Conservation (phyloP, 1,140 invertebrate species). For the Linepithema humile region DNA sequence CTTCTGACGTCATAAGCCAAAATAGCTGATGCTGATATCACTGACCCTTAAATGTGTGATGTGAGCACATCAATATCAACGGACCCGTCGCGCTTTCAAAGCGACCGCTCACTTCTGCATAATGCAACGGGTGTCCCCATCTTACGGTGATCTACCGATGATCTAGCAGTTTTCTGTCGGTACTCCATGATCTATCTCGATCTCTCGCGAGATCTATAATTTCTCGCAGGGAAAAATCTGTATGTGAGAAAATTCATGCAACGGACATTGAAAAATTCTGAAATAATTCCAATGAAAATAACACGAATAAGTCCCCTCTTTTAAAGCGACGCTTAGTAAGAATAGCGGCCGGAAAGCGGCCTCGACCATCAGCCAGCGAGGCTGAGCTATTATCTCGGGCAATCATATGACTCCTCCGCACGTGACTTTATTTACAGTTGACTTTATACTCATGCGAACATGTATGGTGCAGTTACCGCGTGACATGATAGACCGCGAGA, state of each 20-base stretch:
- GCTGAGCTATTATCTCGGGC: slow-evolving; percentile 73
- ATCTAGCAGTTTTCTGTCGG: not conserved
- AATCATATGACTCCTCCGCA: slow-evolving; percentile 86
- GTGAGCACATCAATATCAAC: not conserved
- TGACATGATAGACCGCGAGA: slow-evolving; percentile 78
- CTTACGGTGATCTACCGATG: slow-evolving; percentile 19
- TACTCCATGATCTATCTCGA: not conserved
- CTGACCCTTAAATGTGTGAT: not conserved
- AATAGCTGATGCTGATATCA: not conserved
- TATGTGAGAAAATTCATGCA: not conserved
- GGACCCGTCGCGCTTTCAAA: not conserved
- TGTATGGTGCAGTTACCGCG: slow-evolving; percentile 77
- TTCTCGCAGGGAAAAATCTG: not conserved
- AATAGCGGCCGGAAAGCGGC: not conserved
- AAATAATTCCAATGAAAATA: not conserved
- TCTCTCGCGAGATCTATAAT: not conserved
- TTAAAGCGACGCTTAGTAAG: not conserved
- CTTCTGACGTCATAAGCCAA: not conserved
- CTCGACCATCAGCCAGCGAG: slow-evolving; percentile 38
- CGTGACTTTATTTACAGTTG: slow-evolving; percentile 86
- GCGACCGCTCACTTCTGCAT: not conserved
- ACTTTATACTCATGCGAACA: slow-evolving; percentile 72
- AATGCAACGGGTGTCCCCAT: slow-evolving; percentile 20
- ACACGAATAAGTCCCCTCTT: not conserved
- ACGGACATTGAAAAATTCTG: not conserved